Percentiles rank a stretch among this genome's conserved stretches.
Conservation (phyloP, 2,113 vertebrate genomes). For the Cinclus mexicanus region DNA sequence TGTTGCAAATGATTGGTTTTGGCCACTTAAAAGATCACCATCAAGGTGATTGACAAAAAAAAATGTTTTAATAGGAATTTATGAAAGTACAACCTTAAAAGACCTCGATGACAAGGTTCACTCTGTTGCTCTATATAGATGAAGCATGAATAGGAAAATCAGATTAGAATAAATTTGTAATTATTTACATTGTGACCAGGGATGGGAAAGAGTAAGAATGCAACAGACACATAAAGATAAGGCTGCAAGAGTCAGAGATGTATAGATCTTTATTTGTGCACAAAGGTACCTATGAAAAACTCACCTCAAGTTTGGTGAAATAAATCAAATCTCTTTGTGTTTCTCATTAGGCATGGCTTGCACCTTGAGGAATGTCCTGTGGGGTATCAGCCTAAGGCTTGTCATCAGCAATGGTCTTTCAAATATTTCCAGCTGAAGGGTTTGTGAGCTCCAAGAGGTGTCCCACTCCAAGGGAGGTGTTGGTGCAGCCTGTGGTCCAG, state of each 20-base stretch:
- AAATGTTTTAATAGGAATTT: neutral
- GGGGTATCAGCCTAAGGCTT: neutral
- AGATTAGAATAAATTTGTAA: neutral
- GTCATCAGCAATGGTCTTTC: neutral
- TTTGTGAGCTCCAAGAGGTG: neutral
- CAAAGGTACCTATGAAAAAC: neutral
- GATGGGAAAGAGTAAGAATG: neutral
- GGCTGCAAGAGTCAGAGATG: neutral
- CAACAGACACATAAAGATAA: neutral
- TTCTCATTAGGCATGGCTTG: neutral
- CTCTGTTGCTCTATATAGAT: neutral
- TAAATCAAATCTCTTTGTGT: neutral
- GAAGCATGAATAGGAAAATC: neutral
- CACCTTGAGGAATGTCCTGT: neutral
- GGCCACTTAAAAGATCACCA: neutral
- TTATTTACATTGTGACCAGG: neutral
- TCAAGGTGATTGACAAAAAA: neutral
- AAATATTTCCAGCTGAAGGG: neutral
- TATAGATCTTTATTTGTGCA: neutral
- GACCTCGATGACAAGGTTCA: neutral
- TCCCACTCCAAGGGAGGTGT: rapidly evolving
- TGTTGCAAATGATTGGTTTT: neutral
- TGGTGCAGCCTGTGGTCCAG: neutral
- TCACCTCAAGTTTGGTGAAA: neutral
- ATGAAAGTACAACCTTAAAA: neutral